phyloP scores from a whole-genome alignment of 2,888 invertebrate genomes.

The Polyploca ridens region DNA sequence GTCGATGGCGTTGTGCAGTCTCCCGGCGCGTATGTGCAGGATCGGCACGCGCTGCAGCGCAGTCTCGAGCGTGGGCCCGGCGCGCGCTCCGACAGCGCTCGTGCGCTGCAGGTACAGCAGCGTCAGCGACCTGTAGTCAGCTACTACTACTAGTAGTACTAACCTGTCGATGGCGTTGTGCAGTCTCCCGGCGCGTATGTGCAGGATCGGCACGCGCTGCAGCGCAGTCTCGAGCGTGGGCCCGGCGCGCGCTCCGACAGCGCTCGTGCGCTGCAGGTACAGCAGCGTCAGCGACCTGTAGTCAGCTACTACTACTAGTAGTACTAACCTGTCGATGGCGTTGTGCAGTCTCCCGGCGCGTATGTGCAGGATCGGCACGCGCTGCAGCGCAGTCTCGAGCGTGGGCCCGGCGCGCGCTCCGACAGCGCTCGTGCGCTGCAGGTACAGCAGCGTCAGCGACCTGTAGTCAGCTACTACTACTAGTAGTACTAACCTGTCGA shows the following conservation, averaged over 20 bases:
- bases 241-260: slow-evolving; percentile 84
- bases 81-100: slow-evolving; percentile 66
- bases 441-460: slow-evolving; percentile 95
- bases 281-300: slow-evolving; percentile 91
- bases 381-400: slow-evolving; percentile 94
- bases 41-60: slow-evolving; percentile 95
- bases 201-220: slow-evolving; percentile 93
- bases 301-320: too few species aligned
- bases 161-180: slow-evolving; percentile 89
- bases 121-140: slow-evolving; percentile 87
- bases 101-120: slow-evolving; percentile 95
- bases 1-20: slow-evolving; percentile 89
- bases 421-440: slow-evolving; percentile 88
- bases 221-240: slow-evolving; percentile 95
- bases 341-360: slow-evolving; percentile 89
- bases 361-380: slow-evolving; percentile 93
- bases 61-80: slow-evolving; percentile 93
- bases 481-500: slow-evolving; percentile 82
- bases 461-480: too few species aligned
- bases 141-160: too few species aligned
- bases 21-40: slow-evolving; percentile 91
- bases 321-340: slow-evolving; percentile 87
- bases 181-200: slow-evolving; percentile 90
- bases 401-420: slow-evolving; percentile 88
- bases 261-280: slow-evolving; percentile 91